Evolutionary conservation across 2,113 vertebrate species (phyloP).

Genomic region (Sprattus sprattus): DNA sequence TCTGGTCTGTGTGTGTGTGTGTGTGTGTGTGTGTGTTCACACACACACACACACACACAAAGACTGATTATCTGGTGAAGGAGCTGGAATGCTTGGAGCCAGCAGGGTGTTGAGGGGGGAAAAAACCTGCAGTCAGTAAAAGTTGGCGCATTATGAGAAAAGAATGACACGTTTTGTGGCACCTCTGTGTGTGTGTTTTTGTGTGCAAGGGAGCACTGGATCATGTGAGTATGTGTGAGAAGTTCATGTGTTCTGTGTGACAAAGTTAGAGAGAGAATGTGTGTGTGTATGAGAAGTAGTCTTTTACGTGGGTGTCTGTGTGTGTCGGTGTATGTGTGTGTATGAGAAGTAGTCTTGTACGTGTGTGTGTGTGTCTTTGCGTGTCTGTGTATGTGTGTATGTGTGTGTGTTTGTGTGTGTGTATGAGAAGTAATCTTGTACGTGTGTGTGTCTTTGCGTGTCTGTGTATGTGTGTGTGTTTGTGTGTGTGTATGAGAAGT

Average conservation of each 20-base stretch:
- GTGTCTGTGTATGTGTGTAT: neutral
- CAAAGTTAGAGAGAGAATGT: neutral
- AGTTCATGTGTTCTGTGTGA: neutral
- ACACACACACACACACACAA: slow-evolving; percentile 78
- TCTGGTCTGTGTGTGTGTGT: neutral
- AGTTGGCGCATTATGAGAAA: slow-evolving; percentile 74
- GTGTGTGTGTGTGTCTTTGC: neutral
- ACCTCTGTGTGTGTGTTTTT: slow-evolving; percentile 9
- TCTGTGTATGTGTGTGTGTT: slow-evolving; percentile 19
- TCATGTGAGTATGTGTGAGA: neutral
- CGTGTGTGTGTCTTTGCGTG: neutral
- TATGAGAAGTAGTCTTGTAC: too few relatives aligned
- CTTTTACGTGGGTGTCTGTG: neutral
- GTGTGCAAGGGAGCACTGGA: neutral
- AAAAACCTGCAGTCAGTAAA: slow-evolving; percentile 71
- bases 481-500: slow-evolving; percentile 49
- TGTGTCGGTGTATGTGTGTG: neutral
- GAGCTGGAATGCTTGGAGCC: slow-evolving; percentile 69
- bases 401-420: neutral
- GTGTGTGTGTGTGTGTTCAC: slow-evolving; percentile 31
- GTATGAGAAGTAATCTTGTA: too few relatives aligned
- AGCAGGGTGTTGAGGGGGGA: neutral
- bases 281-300: neutral
- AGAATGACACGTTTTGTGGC: slow-evolving; percentile 70
- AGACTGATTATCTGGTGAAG: slow-evolving; percentile 86